These are phyloP conservation scores for Parochlus steinenii DNA, from an alignment of 2,888 invertebrate genomes.

Conservation along the genomic window DNA sequence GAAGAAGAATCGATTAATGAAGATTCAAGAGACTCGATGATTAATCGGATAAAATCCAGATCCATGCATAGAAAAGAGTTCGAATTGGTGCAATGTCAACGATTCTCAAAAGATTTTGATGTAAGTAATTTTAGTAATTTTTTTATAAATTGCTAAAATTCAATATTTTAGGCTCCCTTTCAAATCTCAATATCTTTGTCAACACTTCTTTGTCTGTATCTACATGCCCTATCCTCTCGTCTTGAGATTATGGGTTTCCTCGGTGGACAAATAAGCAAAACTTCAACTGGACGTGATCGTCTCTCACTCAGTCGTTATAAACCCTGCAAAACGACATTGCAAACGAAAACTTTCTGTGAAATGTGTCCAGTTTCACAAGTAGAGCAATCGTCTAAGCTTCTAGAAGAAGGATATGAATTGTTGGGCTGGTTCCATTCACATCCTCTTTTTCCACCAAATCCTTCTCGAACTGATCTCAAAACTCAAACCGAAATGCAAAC, in stretches of 20 bases:
- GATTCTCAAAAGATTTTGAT: conserved; percentile 15
- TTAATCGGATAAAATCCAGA: conserved; percentile 9
- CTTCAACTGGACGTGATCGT: conserved; percentile 17
- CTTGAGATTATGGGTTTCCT: conserved; percentile 61
- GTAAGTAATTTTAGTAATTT: background rate
- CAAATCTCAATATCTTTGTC: conserved; percentile 39
- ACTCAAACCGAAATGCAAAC: conserved; percentile 45
- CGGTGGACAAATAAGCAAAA: conserved; percentile 33
- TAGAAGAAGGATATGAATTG: conserved; percentile 31
- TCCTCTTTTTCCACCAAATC: conserved; percentile 50
- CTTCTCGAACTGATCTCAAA: conserved; percentile 49
- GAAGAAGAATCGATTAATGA: conserved; percentile 7
- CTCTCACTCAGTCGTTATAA: conserved; percentile 37
- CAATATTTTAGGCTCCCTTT: conserved; percentile 40
- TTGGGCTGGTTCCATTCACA: conserved; percentile 69
- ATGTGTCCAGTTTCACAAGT: conserved; percentile 59
- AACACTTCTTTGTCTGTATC: conserved; percentile 46
- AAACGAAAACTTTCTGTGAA: conserved; percentile 52
- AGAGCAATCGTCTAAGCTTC: conserved; percentile 39
- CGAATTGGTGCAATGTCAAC: conserved; percentile 16
- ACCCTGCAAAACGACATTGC: conserved; percentile 45
- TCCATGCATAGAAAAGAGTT: conserved; percentile 14
- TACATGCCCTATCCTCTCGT: conserved; percentile 50
- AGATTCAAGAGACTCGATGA: conserved; percentile 9
- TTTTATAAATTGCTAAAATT: conserved; percentile 10